Evolutionary conservation across 2,113 vertebrate species (phyloP).

Genomic region (Amblyornis subalaris): DNA sequence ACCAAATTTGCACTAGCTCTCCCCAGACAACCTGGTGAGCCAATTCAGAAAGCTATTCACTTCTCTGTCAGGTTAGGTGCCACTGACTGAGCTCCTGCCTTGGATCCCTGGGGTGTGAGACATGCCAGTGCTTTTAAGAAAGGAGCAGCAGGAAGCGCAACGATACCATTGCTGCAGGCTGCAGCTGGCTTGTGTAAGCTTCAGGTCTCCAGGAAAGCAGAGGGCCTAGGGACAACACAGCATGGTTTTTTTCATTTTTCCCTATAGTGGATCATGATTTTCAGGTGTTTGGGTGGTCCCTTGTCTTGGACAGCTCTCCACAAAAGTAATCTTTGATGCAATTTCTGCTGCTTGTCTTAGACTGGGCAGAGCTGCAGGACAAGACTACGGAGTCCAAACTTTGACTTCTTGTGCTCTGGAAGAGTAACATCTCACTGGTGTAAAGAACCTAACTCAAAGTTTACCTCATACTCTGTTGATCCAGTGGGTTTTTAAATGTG

Average conservation of each 20-base stretch:
- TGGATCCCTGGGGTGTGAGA: not conserved
- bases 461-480: not conserved
- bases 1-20: not conserved
- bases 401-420: not conserved
- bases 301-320: not conserved
- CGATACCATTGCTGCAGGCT: not conserved
- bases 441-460: not conserved
- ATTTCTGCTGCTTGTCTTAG: accelerated
- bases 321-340: not conserved
- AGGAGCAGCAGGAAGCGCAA: not conserved
- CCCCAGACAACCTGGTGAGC: not conserved
- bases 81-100: not conserved
- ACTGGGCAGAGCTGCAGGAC: not conserved
- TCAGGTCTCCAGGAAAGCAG: not conserved
- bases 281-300: not conserved
- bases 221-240: not conserved
- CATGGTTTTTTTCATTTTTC: not conserved
- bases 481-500: not conserved
- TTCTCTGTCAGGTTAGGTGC: accelerated
- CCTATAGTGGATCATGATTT: not conserved
- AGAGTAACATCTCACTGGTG: not conserved
- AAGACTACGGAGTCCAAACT: not conserved
- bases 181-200: not conserved
- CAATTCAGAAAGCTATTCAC: not conserved
- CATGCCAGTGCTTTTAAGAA: not conserved